These are phyloP conservation scores for Ferdinandea cuprea DNA, from an alignment of 2,888 invertebrate species.

Conservation along the genomic window DNA sequence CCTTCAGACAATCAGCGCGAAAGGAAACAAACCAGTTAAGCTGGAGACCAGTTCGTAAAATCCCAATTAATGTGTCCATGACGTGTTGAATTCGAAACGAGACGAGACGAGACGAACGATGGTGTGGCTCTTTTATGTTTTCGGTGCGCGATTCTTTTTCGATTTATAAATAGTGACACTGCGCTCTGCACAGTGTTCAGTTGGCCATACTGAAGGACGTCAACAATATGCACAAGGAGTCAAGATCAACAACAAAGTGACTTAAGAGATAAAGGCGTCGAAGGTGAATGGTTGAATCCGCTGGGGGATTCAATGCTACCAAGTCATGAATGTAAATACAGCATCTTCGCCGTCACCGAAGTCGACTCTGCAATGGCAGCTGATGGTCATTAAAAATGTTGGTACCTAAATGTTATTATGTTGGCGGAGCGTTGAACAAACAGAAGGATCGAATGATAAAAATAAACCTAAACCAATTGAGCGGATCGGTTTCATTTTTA, in stretches of 20 bases:
- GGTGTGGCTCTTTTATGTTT: slow-evolving; percentile 47
- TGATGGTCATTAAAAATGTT: slow-evolving; percentile 52
- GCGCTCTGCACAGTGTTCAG: slow-evolving; percentile 46
- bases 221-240: slow-evolving; percentile 65
- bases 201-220: slow-evolving; percentile 66
- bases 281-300: slow-evolving; percentile 30
- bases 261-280: slow-evolving; percentile 45
- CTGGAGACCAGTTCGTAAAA: slow-evolving; percentile 57
- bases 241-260: slow-evolving; percentile 59
- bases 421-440: slow-evolving; percentile 40
- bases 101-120: slow-evolving; percentile 20
- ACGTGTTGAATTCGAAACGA: slow-evolving; percentile 44
- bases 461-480: slow-evolving; percentile 6
- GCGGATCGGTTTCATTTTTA: slow-evolving; percentile 20
- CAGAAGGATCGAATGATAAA: slow-evolving; percentile 14
- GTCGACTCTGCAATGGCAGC: slow-evolving; percentile 9
- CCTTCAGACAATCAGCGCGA: slow-evolving; percentile 22
- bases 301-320: slow-evolving; percentile 25
- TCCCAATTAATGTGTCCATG: slow-evolving; percentile 48
- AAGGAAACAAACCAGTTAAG: slow-evolving; percentile 47
- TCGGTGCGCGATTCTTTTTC: neutral
- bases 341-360: slow-evolving; percentile 9
- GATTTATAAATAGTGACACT: slow-evolving; percentile 67
- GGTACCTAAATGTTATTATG: slow-evolving; percentile 53
- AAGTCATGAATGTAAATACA: slow-evolving; percentile 16